Evolutionary conservation across 2,113 vertebrate species (phyloP), one percentile per base, ranked within the genome.

Genomic region (Nannobrachium achirus): DNA sequence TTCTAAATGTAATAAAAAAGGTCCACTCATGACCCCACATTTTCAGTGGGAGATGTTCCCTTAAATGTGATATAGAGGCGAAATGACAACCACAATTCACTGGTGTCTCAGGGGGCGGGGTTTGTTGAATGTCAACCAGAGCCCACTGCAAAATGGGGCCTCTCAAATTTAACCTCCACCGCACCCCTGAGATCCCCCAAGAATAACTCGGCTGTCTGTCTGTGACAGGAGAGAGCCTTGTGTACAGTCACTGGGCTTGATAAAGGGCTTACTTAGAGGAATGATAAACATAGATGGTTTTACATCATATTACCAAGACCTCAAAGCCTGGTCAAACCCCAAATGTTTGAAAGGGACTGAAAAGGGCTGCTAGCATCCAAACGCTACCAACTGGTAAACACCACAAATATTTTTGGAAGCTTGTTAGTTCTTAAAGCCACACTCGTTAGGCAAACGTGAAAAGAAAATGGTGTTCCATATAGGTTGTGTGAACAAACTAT

Each of bases 151-250:
- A 72, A 79, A 75, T 58, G 18, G 46, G 67, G 60, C 80, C 72
- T 69, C 85, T 89, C 77, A 89, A 72, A 78, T 83, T 79, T 63
- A 83, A 65, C 79, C 18, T 58, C 10, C 44, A 58, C 76, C 76
- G 74, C 67, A 56, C 79, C 75, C 75, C 8, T 18, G 11, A 0
- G 41, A 73, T 66, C 58, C 62, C 76, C 76, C 71, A 57, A 84
- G 80, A 88, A 90, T 87, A 89, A 81, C 88, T 78, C 76, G 64
- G 74, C 71, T 52, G 50, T 15, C 53, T 3, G 69, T 33, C 55
- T 16, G 25, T 8, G 65, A 91, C 76, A 77, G 81, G 65, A 69
- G n/a, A 33, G 69, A 18, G 60, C 84, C 83, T 76, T 86, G 80
- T 90, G 66, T 66, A 39, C 45, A 8, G 11, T 69, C 64, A 74